A percentile compares a stretch with the other conserved stretches of the same genome.
phyloP scores from a whole-genome alignment of 2,113 vertebrate species.

The Mobula hypostoma region DNA sequence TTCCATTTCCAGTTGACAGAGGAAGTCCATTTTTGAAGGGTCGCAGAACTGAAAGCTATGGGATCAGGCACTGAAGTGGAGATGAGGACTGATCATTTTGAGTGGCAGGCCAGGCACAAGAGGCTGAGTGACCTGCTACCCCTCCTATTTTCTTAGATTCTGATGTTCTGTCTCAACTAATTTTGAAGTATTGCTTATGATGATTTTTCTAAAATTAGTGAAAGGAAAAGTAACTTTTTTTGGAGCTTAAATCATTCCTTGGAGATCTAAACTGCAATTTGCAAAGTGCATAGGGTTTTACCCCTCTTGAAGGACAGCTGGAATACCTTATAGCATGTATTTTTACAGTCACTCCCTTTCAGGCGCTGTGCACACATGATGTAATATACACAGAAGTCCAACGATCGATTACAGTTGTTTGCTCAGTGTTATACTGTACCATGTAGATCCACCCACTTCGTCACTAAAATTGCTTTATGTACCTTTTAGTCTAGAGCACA shows the following conservation, averaged over 20 bases:
- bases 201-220: neutral
- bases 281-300: neutral
- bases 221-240: neutral
- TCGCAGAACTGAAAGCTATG: no score
- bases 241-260: neutral
- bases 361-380: conserved; percentile 35
- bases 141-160: no score
- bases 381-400: conserved; percentile 31
- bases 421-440: conserved; percentile 23
- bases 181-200: neutral
- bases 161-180: neutral
- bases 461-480: conserved; percentile 19
- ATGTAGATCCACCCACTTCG: conserved; percentile 21
- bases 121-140: no score
- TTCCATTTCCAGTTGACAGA: no score
- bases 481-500: neutral
- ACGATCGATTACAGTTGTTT: neutral
- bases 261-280: neutral
- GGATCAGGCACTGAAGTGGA: no score
- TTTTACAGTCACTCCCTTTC: neutral
- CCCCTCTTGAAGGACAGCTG: neutral
- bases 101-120: no score
- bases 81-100: no score
- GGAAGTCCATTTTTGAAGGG: no score
- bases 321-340: neutral